Evolutionary conservation across 2,113 vertebrate genomes (phyloP).

Genomic region (Solea solea): DNA sequence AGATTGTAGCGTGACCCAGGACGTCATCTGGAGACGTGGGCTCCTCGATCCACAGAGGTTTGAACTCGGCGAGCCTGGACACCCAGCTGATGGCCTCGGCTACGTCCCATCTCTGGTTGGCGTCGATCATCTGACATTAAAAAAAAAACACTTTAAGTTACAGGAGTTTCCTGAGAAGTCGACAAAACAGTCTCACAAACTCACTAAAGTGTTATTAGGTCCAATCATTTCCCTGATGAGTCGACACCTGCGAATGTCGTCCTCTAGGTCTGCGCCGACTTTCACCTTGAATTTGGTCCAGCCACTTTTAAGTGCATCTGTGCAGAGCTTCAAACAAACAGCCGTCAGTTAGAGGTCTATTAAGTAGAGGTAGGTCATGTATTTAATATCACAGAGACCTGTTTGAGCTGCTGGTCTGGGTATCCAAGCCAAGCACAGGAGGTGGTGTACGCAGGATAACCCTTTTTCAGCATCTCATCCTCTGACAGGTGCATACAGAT

Average conservation of each 20-base stretch:
- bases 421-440: slow-evolving; percentile 85
- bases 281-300: slow-evolving; percentile 88
- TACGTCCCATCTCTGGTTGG: slow-evolving; percentile 87
- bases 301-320: slow-evolving; percentile 67
- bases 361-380: too few species aligned
- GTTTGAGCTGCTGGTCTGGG: slow-evolving; percentile 80
- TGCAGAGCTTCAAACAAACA: slow-evolving; percentile 68
- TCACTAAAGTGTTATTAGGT: slow-evolving; percentile 78
- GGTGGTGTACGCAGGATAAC: slow-evolving; percentile 85
- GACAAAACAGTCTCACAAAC: not conserved
- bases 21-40: slow-evolving; percentile 87
- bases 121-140: slow-evolving; percentile 84
- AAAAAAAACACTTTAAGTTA: not conserved
- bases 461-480: slow-evolving; percentile 77
- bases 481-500: slow-evolving; percentile 68
- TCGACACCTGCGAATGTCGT: slow-evolving; percentile 81
- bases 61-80: slow-evolving; percentile 81
- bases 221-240: slow-evolving; percentile 82
- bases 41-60: slow-evolving; percentile 85
- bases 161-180: not conserved
- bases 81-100: slow-evolving; percentile 82
- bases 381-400: slow-evolving; percentile 63
- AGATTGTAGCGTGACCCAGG: slow-evolving; percentile 83
- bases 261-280: slow-evolving; percentile 81
- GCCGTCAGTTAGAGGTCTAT: not conserved